Evolutionary conservation across 2,797 vertebrate species (phyloP), one percentile per base, ranked within the genome.

Genomic region (Mustela erminea): DNA sequence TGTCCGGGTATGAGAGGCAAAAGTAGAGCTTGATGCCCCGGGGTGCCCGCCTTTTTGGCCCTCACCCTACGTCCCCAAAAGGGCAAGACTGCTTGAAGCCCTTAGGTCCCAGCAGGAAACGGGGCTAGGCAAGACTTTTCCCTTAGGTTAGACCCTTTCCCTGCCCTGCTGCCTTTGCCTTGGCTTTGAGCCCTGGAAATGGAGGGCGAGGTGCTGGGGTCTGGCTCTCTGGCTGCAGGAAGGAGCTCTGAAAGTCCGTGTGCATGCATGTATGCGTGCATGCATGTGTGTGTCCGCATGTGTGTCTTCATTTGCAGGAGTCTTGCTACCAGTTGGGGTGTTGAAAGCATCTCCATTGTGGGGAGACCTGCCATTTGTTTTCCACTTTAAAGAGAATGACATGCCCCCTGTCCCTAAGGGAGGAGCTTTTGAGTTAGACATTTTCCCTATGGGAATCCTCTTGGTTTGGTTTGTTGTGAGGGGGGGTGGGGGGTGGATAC

Each of bases 401-500:
- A 49, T 43, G 81, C 78, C 96, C 96, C 95, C 93, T 95, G 93
- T 95, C 92, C 43, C 52, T 68, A 87, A 94, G 95, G 96, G 95
- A 95, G 70, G 93, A 97, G 92, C 95, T 95, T 93, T 88, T 92
- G 96, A 95, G 95, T 98, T 98, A 96, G 95, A 98, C 97, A 84
- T 98, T 98, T 98, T 98, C 98, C 98, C 98, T 98, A 98, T 98
- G 98, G 98, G 98, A 98, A 98, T 97, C 98, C 97, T 97, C 86
- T 94, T 85, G 97, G 95, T 96, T 95, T 95, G 96, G 87, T 95
- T 93, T 52, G 64, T 93, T 96, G 97, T 96, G 96, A 92, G 60
- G 92, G 60, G 75, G 89, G 89, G 46, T 0, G 93, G 94, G 95
- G 90, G 90, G 41, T 82, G 87, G 96, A 94, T 92, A 80, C 83